Evolutionary conservation across 2,888 invertebrate species (phyloP).

Genomic region (Imbricaverruca yamaguchii): DNA sequence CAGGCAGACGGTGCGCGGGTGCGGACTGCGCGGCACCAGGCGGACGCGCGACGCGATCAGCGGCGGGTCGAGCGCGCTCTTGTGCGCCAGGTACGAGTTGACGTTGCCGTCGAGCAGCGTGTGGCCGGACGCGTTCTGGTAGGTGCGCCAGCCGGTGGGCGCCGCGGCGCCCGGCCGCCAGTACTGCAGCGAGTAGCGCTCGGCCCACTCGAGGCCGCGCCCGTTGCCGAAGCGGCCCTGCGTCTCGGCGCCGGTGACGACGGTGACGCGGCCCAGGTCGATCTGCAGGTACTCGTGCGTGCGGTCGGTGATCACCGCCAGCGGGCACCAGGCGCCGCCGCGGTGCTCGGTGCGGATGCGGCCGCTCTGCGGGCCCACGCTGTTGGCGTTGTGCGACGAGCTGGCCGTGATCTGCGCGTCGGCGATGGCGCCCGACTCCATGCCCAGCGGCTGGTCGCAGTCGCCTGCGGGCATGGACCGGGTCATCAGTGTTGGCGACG

Average conservation of each 20-base stretch:
- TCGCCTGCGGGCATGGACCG: conserved; percentile 15
- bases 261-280: conserved; percentile 28
- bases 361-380: conserved; percentile 23
- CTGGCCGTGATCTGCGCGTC: conserved; percentile 44
- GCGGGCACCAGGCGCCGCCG: conserved; percentile 31
- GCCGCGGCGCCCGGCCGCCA: conserved; percentile 27
- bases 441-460: conserved; percentile 40
- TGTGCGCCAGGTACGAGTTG: conserved; percentile 46
- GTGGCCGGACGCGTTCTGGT: conserved; percentile 27
- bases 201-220: conserved; percentile 30
- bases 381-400: conserved; percentile 41
- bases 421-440: conserved; percentile 44
- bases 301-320: conserved; percentile 24
- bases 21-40: conserved; percentile 47
- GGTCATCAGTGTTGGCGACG: too few species aligned
- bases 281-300: conserved; percentile 30
- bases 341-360: conserved; percentile 29
- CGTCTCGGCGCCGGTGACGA: conserved; percentile 31
- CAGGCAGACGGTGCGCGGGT: conserved; percentile 48
- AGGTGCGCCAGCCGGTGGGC: conserved; percentile 25
- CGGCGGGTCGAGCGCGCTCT: conserved; percentile 44
- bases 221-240: conserved; percentile 31
- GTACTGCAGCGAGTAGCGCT: conserved; percentile 29
- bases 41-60: conserved; percentile 47
- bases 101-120: conserved; percentile 41